Percentiles rank a stretch among this genome's conserved stretches.
Evolutionary conservation across 2,113 vertebrate species (phyloP).

Genomic region (Alligator mississippiensis): DNA sequence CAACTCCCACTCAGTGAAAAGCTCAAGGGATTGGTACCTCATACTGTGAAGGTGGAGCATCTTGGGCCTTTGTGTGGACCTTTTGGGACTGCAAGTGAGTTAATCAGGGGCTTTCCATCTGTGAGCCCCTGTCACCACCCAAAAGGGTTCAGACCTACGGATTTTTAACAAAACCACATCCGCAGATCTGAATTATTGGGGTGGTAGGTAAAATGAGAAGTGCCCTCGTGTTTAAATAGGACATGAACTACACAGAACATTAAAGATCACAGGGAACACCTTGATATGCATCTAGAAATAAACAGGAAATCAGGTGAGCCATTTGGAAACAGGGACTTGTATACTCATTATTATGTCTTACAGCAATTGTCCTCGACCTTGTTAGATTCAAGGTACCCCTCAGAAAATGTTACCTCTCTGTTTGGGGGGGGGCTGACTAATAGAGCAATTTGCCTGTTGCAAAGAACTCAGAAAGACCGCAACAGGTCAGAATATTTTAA

Average conservation of each 20-base stretch:
- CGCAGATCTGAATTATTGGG: constrained; percentile 10
- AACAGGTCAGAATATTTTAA: no score
- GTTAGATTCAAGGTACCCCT: no score
- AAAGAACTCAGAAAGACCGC: no score
- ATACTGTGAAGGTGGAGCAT: constrained; percentile 52
- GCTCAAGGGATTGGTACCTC: not conserved
- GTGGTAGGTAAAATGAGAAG: not conserved
- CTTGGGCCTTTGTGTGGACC: constrained; percentile 36
- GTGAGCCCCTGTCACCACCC: not conserved
- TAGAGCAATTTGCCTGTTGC: no score
- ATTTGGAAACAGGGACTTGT: not conserved
- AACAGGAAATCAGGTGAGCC: constrained; percentile 3
- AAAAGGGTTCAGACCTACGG: not conserved
- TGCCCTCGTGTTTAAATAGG: not conserved
- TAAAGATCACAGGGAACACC: constrained; percentile 9
- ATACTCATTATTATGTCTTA: not conserved
- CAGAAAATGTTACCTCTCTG: no score
- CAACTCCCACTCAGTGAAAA: constrained; percentile 27
- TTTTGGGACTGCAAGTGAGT: not conserved
- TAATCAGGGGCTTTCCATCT: constrained; percentile 31
- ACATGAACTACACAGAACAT: not conserved
- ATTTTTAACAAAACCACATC: constrained; percentile 12
- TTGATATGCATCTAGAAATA: constrained; percentile 8
- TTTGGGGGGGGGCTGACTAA: no score
- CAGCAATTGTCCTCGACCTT: not conserved